phyloP scores from a whole-genome alignment of 2,113 vertebrate species.

The Sinocyclocheilus rhinocerous region DNA sequence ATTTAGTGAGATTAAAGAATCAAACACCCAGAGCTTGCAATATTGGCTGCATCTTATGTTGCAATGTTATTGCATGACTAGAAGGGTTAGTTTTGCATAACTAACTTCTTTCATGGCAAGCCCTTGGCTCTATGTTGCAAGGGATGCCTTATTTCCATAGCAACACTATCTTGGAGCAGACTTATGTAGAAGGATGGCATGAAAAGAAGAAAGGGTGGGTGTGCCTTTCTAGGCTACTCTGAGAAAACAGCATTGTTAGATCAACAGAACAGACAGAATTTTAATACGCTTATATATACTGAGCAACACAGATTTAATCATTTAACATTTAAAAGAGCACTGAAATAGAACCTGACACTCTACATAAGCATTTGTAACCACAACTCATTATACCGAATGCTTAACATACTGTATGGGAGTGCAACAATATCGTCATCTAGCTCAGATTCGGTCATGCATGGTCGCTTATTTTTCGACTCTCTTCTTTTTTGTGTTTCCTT shows the following conservation, averaged over 20 bases:
- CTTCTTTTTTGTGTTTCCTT: neutral
- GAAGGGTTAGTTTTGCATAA: neutral
- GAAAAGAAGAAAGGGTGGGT: neutral
- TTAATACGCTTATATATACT: neutral
- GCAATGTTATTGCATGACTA: neutral
- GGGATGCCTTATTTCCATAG: constrained; percentile 31
- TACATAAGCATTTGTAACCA: neutral
- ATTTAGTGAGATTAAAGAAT: neutral
- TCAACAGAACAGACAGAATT: neutral
- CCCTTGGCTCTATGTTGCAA: neutral
- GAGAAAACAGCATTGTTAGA: constrained; percentile 3
- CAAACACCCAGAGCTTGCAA: neutral
- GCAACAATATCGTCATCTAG: neutral
- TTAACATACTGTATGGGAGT: neutral
- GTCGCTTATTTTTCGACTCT: neutral
- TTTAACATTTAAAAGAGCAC: neutral
- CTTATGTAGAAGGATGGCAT: neutral
- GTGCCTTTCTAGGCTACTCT: constrained; percentile 8
- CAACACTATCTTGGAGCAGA: constrained; percentile 30
- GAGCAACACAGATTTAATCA: neutral
- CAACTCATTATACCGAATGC: neutral
- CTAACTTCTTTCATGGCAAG: neutral
- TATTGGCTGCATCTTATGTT: neutral
- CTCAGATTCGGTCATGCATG: neutral
- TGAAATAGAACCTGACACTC: neutral